Evolutionary conservation across 2,888 invertebrate species (phyloP).

Genomic region (Caenorhabditis uteleia): DNA sequence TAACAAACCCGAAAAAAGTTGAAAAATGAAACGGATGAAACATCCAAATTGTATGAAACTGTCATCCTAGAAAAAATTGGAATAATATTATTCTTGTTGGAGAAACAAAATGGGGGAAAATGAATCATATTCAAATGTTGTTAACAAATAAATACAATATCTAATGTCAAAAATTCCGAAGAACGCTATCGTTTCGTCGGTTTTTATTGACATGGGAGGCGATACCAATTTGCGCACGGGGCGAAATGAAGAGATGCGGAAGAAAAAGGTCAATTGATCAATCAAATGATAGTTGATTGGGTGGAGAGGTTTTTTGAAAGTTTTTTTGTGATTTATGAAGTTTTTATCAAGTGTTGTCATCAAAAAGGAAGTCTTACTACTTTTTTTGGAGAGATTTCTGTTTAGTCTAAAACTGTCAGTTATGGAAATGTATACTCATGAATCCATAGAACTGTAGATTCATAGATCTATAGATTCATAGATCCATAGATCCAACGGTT

Average conservation of each 20-base stretch:
- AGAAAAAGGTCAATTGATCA: too few relatives aligned
- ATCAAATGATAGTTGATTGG: background rate
- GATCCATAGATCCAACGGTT: too few relatives aligned
- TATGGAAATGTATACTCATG: too few relatives aligned
- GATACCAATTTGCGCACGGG: background rate
- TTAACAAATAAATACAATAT: background rate
- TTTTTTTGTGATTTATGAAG: background rate
- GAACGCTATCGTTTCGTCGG: too few relatives aligned
- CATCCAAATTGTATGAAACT: slow-evolving; percentile 62
- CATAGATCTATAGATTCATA: too few relatives aligned
- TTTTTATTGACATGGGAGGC: too few relatives aligned
- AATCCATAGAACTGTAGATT: too few relatives aligned
- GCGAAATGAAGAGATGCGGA: background rate
- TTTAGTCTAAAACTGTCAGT: too few relatives aligned
- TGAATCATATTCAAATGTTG: background rate
- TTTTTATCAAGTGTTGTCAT: background rate
- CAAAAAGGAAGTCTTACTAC: too few relatives aligned
- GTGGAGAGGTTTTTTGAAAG: background rate
- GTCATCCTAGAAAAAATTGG: slow-evolving; percentile 46
- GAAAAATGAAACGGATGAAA: slow-evolving; percentile 49
- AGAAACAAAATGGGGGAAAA: background rate
- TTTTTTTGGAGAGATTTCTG: too few relatives aligned
- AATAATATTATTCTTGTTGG: background rate
- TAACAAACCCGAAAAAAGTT: slow-evolving; percentile 32
- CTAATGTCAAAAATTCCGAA: too few relatives aligned